Base-by-base conservation (phyloP, 2,113 vertebrate species). In the Talpa occidentalis region DNA sequence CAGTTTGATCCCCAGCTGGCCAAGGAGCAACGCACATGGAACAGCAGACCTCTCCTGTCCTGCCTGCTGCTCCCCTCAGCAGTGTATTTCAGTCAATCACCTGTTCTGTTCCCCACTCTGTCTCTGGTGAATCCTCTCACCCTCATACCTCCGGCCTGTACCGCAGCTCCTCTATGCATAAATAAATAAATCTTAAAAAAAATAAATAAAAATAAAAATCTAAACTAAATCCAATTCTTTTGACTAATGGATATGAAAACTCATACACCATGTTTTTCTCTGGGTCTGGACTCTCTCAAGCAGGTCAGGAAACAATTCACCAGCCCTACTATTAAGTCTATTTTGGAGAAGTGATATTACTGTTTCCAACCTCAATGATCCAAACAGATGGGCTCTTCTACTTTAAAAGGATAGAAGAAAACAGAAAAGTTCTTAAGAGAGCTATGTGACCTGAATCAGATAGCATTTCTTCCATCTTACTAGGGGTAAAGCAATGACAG, bases 261-360 rank as follows among this genome's bases (percentile, higher is more conserved):
- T 93, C 70, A 97, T 54, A 82, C 30, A 94, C 87, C 49, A 44
- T 88, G 42, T 87, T 90, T 97, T 76, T 54, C 90, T 97, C 86
- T 95, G 91, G 88, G 59, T 96, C 93, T 95, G 54, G 60, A 69
- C 94, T 97, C 78, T 92, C 89, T 96, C 79, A 96, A 93, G 93
- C 0, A 0, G 95, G 94, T 97, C 95, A 97, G 96, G 77, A 98
- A 97, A 92, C 86, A 88, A 86, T 56, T 56, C 70, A 85, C 66
- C 88, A 97, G 69, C 21, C 93, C 93, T 98, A 92, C 96, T 91
- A 97, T 98, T 98, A 98, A 92, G 60, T 98, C 91, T 96, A 95
- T 97, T 98, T 98, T 98, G 96, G 97, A 96, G 93, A 97, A 95
- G 56, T 59, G 40, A 85, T 95, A 80, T 93, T 93, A 96, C 92